These are phyloP conservation scores for Pangasius mekongensis DNA, from an alignment of 2,797 vertebrate genomes.

Conservation along the genomic window DNA sequence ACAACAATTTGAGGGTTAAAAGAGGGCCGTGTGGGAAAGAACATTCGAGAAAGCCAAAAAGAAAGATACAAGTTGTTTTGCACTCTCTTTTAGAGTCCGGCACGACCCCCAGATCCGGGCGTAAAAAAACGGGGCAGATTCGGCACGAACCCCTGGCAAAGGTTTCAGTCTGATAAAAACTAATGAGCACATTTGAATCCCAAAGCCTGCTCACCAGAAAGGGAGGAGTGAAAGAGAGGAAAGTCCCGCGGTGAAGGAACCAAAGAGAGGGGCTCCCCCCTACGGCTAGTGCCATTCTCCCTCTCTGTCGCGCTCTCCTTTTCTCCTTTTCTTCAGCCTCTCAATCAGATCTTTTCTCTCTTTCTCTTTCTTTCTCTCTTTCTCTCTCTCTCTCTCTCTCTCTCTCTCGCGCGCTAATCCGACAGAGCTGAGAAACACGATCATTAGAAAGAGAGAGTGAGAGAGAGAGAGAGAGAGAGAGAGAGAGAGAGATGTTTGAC, in stretches of 20 bases:
- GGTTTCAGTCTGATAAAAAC: conserved; percentile 71
- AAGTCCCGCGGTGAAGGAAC: conserved; percentile 45
- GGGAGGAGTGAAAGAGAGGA: conserved; percentile 48
- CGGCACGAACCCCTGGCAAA: conserved; percentile 43
- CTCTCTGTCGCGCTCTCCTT: conserved; percentile 40
- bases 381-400: neutral
- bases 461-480: conserved; percentile 41
- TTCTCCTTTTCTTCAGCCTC: conserved; percentile 47
- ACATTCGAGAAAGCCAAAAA: conserved; percentile 52
- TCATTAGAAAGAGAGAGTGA: conserved; percentile 54
- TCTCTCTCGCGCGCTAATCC: conserved; percentile 38
- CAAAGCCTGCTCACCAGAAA: conserved; percentile 64
- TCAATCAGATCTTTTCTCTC: conserved; percentile 61
- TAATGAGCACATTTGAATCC: conserved; percentile 77
- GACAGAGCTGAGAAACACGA: conserved; percentile 57
- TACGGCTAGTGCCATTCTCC: conserved; percentile 48
- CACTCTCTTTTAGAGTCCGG: conserved; percentile 39
- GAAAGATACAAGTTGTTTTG: conserved; percentile 58
- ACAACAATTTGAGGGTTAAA: conserved; percentile 58
- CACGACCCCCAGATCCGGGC: conserved; percentile 35
- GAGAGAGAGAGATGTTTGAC: conserved; percentile 54
- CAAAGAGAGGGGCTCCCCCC: conserved; percentile 51
- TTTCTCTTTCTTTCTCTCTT: conserved; percentile 23
- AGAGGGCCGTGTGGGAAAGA: conserved; percentile 59
- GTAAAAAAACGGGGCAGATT: conserved; percentile 15